A percentile compares a stretch with the other conserved stretches of the same genome.
phyloP scores from a whole-genome alignment of 2,113 vertebrate species.

The Cynoglossus semilaevis region DNA sequence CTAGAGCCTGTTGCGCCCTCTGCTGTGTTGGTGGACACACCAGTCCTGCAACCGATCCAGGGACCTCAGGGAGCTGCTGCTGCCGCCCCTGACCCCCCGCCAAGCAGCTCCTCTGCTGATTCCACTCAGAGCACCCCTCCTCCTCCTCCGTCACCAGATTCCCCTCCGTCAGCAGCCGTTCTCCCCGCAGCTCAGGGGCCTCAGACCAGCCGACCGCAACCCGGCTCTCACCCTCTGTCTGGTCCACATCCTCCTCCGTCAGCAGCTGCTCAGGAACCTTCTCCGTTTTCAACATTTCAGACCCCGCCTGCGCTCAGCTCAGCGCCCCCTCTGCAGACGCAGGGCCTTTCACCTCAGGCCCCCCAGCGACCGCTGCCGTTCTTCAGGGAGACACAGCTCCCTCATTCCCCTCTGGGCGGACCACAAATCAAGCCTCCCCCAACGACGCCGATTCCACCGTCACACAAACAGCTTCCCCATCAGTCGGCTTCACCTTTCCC shows the following conservation, averaged over 20 bases:
- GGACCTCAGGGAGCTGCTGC: constrained; percentile 40
- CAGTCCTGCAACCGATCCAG: constrained; percentile 34
- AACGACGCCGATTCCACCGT: constrained; percentile 89
- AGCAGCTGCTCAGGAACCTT: constrained; percentile 45
- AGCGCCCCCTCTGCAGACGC: constrained; percentile 39
- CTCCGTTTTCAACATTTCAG: constrained; percentile 52
- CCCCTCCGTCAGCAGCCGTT: constrained; percentile 31
- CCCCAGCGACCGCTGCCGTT: constrained; percentile 59
- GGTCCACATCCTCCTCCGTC: constrained; percentile 41
- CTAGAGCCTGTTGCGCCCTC: constrained; percentile 72
- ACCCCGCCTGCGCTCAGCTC: constrained; percentile 50
- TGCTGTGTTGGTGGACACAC: constrained; percentile 44
- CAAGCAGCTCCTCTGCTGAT: constrained; percentile 48
- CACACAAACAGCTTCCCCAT: constrained; percentile 87
- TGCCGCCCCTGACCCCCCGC: constrained; percentile 33
- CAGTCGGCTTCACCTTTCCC: constrained; percentile 86
- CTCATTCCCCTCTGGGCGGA: constrained; percentile 80
- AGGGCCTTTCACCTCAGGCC: constrained; percentile 38
- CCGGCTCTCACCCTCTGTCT: constrained; percentile 32
- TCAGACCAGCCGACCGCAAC: constrained; percentile 24
- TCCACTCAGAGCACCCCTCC: constrained; percentile 64
- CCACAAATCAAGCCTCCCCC: constrained; percentile 93
- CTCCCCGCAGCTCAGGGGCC: constrained; percentile 27
- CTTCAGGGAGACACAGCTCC: constrained; percentile 81
- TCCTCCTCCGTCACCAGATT: constrained; percentile 41